Conservation (phyloP, 1,140 invertebrate species). For the Nomia melanderi region DNA sequence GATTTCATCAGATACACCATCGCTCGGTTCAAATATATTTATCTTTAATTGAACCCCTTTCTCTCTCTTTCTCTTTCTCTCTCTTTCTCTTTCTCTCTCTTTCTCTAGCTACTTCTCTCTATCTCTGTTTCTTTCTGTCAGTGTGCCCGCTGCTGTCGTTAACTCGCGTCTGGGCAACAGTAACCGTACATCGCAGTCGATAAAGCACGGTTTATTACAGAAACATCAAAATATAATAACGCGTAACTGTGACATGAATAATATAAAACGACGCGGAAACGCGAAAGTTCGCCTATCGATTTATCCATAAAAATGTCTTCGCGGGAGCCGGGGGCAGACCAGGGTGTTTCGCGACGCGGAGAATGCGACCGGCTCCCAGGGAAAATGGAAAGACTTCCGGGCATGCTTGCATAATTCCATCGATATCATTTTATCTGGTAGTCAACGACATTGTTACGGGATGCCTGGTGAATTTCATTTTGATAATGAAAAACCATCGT, state of each 20-base stretch:
- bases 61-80: no score
- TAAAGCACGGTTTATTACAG: conserved; percentile 1
- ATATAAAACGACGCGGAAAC: background rate
- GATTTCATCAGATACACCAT: no score
- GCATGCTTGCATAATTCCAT: conserved; percentile 22
- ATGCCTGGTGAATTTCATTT: conserved; percentile 10
- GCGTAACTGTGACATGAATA: background rate
- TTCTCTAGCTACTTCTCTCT: no score
- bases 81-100: no score
- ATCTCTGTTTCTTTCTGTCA: no score
- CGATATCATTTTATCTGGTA: conserved; percentile 11
- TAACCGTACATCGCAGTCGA: background rate
- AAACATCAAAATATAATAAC: conserved; percentile 1
- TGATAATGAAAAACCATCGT: conserved; percentile 8
- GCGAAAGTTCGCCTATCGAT: background rate
- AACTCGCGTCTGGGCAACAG: no score
- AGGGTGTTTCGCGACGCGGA: background rate
- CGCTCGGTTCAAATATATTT: no score
- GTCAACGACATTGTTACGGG: conserved; percentile 1
- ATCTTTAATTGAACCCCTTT: no score
- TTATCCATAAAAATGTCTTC: conserved; percentile 18
- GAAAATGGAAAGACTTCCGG: conserved; percentile 1
- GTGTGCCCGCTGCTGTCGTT: no score
- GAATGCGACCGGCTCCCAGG: background rate
- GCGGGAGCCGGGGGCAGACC: background rate